Conservation (phyloP, 2,888 invertebrate genomes). For the Dione juno region DNA sequence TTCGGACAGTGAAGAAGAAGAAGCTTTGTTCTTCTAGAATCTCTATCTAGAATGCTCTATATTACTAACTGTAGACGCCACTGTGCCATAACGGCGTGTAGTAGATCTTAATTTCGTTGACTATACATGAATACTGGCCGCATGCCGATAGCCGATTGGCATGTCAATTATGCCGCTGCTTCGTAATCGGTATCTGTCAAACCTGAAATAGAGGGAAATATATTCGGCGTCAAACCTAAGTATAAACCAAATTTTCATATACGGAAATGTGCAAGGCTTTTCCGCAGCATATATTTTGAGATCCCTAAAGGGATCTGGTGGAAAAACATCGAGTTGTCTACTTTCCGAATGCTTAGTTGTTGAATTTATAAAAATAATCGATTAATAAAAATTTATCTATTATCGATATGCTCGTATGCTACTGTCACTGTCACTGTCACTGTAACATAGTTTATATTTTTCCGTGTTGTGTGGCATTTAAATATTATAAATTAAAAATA, state of each 20-base stretch:
- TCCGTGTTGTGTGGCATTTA: no score
- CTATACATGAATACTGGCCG: not conserved
- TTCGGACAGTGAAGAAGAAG: no score
- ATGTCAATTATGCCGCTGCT: not conserved
- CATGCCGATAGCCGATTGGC: not conserved
- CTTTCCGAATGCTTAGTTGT: no score
- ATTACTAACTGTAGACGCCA: not conserved
- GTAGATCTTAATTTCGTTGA: slow-evolving; percentile 8
- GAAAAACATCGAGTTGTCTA: no score
- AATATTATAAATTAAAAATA: no score
- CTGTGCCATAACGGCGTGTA: not conserved
- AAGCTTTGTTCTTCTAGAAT: no score
- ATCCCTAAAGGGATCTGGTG: no score
- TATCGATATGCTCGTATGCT: no score
- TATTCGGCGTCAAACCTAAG: not conserved
- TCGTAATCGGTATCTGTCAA: slow-evolving; percentile 7
- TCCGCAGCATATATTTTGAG: not conserved
- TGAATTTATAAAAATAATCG: no score
- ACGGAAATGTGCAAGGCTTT: not conserved
- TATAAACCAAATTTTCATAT: not conserved
- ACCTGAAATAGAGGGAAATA: not conserved
- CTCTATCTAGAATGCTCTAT: not conserved
- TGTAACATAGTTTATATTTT: no score
- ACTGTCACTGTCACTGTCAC: no score
- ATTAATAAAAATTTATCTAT: no score